Conservation (phyloP, 2,797 vertebrate species). For the Neopelma chrysocephalum region DNA sequence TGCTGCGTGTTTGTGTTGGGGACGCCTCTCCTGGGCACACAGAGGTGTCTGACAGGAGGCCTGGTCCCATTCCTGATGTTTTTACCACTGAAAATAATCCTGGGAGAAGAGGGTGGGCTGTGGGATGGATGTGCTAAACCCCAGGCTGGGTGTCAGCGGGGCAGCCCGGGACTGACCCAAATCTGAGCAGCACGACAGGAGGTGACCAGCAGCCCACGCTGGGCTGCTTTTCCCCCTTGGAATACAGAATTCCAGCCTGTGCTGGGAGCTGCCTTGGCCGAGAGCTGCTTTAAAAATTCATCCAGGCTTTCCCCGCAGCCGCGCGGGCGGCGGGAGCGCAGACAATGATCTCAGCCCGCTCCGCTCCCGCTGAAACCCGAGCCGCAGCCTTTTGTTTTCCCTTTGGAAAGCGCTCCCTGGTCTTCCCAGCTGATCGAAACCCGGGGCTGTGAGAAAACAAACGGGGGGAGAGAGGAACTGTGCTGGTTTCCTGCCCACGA, state of each 20-base stretch:
- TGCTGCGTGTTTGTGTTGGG: background rate
- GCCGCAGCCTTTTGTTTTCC: conserved; percentile 29
- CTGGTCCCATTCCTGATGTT: background rate
- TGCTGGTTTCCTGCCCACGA: conserved; percentile 54
- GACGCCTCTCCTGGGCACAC: background rate
- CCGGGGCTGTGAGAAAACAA: conserved; percentile 2
- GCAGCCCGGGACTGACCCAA: background rate
- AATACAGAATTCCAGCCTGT: background rate
- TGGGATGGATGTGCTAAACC: background rate
- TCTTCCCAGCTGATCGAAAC: conserved; percentile 57
- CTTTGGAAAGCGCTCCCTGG: conserved; percentile 24
- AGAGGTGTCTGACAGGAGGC: background rate
- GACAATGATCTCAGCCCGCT: conserved; percentile 70
- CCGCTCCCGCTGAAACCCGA: conserved; percentile 65
- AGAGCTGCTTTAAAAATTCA: conserved; percentile 51
- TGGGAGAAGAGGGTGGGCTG: background rate
- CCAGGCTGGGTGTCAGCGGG: background rate
- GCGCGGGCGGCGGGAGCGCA: conserved; percentile 12
- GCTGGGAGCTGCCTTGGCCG: background rate
- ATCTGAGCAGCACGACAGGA: background rate
- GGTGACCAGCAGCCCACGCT: background rate
- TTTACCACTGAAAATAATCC: background rate
- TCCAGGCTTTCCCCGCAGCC: conserved; percentile 28
- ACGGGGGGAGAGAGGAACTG: background rate
- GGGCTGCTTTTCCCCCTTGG: background rate